Percentiles rank a stretch among this genome's conserved stretches.
Evolutionary conservation across 2,797 vertebrate species (phyloP).

Genomic region (Crypturellus tataupa): DNA sequence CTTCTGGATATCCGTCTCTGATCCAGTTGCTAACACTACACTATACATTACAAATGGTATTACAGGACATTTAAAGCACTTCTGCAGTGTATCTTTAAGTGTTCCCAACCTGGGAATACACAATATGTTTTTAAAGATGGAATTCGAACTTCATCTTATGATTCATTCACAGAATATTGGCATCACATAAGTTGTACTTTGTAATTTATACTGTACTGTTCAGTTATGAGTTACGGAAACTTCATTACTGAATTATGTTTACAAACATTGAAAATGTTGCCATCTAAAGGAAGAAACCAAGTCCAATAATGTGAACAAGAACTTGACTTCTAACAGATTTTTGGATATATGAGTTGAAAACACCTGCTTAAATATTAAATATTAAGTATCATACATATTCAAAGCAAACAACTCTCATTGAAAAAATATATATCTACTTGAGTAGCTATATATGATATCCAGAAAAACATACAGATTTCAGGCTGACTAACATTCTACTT

Average conservation of each 20-base stretch:
- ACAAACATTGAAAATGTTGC: background rate
- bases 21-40: background rate
- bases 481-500: background rate
- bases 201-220: background rate
- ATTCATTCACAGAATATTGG: background rate
- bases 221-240: background rate
- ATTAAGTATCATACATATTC: background rate
- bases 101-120: constrained; percentile 16
- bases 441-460: background rate
- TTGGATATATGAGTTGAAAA: background rate
- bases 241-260: background rate
- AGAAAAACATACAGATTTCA: background rate
- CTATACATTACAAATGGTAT: constrained; percentile 21
- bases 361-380: background rate
- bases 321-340: background rate
- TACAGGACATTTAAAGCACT: constrained; percentile 42
- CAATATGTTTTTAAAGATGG: background rate
- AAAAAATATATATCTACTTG: background rate
- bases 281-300: background rate
- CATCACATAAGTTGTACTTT: background rate
- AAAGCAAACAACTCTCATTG: background rate
- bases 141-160: background rate
- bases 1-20: constrained; percentile 46
- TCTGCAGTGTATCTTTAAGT: constrained; percentile 3
- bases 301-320: background rate